phyloP scores from a whole-genome alignment of 2,797 vertebrate genomes.

The Malurus splendens region DNA sequence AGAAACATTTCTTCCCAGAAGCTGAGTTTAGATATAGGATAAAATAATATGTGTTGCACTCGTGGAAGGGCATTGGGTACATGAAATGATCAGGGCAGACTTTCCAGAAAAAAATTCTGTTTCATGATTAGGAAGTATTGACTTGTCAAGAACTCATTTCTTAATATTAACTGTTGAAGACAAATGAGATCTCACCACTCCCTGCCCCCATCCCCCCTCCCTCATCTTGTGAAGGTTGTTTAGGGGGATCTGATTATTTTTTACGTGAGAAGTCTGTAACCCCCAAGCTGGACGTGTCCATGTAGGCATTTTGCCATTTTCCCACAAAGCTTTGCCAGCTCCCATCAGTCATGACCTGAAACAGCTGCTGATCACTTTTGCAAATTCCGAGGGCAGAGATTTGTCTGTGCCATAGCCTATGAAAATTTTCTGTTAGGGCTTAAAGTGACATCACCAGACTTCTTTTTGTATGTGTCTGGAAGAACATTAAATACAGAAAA shows the following conservation, averaged over 20 bases:
- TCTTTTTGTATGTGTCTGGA: neutral
- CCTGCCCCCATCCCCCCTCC: too few species aligned
- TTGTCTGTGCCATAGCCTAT: neutral
- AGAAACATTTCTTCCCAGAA: neutral
- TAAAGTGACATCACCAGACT: neutral
- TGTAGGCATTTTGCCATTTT: neutral
- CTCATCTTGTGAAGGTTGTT: neutral
- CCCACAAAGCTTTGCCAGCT: slow-evolving; percentile 36
- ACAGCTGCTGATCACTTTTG: slow-evolving; percentile 11
- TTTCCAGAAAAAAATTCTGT: neutral
- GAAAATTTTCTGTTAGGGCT: neutral
- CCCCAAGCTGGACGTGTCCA: neutral
- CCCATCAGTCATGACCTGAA: slow-evolving; percentile 5
- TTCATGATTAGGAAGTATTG: neutral
- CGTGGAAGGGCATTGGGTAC: neutral
- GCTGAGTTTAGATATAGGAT: neutral
- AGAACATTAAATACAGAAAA: neutral
- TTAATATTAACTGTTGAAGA: neutral
- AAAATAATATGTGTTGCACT: neutral
- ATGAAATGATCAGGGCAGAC: neutral
- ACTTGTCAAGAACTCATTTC: neutral
- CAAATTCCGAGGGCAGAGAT: neutral
- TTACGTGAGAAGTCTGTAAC: neutral
- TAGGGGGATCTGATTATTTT: neutral
- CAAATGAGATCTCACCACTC: neutral